Conservation (phyloP, 2,113 vertebrate genomes). For the Etheostoma cragini region DNA sequence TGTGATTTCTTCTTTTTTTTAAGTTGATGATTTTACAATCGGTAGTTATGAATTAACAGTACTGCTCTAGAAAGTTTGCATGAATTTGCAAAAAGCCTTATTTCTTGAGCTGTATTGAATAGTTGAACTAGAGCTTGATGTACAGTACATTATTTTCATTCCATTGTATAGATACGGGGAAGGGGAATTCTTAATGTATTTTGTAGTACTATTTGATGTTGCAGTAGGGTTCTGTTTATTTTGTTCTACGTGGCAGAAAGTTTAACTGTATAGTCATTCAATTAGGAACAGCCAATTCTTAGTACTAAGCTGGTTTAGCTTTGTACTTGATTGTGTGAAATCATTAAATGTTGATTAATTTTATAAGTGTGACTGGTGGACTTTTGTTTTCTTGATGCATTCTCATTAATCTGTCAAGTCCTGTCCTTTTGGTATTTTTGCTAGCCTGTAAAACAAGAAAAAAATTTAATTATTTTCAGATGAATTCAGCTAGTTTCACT, state of each 20-base stretch:
- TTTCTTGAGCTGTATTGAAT: conserved; percentile 56
- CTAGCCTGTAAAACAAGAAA: not conserved
- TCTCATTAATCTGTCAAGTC: conserved; percentile 10
- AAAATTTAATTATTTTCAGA: not conserved
- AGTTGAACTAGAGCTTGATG: conserved; percentile 27
- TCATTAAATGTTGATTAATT: conserved; percentile 79
- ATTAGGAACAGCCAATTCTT: conserved; percentile 36
- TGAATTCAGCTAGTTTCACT: not conserved
- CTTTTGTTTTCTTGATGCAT: conserved; percentile 48
- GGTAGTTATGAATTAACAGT: conserved; percentile 28
- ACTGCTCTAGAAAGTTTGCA: conserved; percentile 53
- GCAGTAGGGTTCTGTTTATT: conserved; percentile 38
- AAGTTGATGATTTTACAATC: conserved; percentile 45
- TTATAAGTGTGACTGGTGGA: conserved; percentile 60
- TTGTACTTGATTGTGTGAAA: conserved; percentile 69
- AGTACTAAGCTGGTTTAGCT: conserved; percentile 51
- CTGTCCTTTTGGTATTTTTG: not conserved
- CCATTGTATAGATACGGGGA: conserved; percentile 36
- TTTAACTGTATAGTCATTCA: conserved; percentile 32
- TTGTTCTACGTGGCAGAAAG: conserved; percentile 43
- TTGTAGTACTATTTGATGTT: conserved; percentile 43
- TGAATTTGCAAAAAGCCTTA: conserved; percentile 64
- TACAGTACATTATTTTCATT: conserved; percentile 31
- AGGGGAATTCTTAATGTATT: conserved; percentile 44
- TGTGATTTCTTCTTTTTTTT: conserved; percentile 35